Evolutionary conservation across 2,888 invertebrate genomes (phyloP), one percentile per base, ranked within the genome.

Genomic region (Euclidia mi): DNA sequence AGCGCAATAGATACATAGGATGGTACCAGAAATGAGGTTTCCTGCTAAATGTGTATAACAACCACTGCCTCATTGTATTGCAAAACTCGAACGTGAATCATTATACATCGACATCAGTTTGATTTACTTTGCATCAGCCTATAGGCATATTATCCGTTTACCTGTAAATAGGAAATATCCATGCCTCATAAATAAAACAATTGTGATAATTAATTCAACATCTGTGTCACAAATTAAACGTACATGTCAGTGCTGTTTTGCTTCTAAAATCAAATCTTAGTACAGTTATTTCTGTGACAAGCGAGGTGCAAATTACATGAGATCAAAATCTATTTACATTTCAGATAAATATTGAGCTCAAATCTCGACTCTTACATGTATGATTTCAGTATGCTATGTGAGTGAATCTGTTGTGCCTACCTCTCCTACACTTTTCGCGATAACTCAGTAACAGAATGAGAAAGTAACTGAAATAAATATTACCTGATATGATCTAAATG

Each of bases 71-170:
- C 65, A 81, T 79, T 70, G 62, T 62, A 72, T 82, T 56, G 73
- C 77, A 74, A 71, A 72, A 61, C 79, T 75, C 70, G 82, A 79
- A 66, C 71, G 51, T 50, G 28, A 62, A 57, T 65, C 75, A 71
- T 73, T 80, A 69, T 74, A 78, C 58, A 67, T 65, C 67, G 76
- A 80, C 75, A 78, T 80, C 81, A 82, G 63, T 78, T 74, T 79
- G 73, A 81, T 83, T 77, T 75, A 77, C 62, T 80, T 78, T 58
- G 65, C 74, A 69, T 76, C 68, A 72, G 65, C 55, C 34, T 44
- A 17, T 40, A 40, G 48, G 42, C 55, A 59, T 34, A 49, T 65
- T 53, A 69, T 48, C 49, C 58, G 56, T 43, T 62, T 70, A 59
- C 37, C 38, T 52, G 46, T 42, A 55, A 59, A 62, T 57, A 59